Percentiles rank a stretch among this genome's conserved stretches.
Conservation (phyloP, 2,888 invertebrate species). For the Monochamus alternatus region DNA sequence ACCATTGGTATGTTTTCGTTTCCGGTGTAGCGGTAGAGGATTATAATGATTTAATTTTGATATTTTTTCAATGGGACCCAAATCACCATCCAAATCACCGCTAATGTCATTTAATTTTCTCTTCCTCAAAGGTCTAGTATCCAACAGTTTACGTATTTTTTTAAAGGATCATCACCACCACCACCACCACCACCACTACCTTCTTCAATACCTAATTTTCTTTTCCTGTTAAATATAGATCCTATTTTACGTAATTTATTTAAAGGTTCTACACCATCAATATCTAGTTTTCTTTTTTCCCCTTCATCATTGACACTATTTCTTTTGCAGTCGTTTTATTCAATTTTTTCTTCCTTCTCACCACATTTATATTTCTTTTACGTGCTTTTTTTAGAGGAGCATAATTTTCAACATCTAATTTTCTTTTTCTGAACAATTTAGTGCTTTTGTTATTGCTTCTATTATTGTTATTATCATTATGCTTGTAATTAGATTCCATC, state of each 20-base stretch:
- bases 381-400: neutral
- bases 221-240: neutral
- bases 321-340: neutral
- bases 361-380: neutral
- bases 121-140: neutral
- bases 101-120: neutral
- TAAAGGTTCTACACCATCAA: neutral
- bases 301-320: neutral
- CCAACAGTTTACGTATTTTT: neutral
- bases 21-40: neutral
- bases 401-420: neutral
- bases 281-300: neutral
- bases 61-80: neutral
- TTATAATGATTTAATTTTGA: neutral
- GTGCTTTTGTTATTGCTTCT: too few relatives aligned
- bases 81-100: too few relatives aligned
- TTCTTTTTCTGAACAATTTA: neutral
- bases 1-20: neutral
- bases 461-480: too few relatives aligned
- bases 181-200: too few relatives aligned
- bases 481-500: too few relatives aligned
- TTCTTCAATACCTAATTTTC: neutral
- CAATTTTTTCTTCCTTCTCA: neutral
- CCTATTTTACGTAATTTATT: neutral
- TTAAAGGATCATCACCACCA: neutral